Evolutionary conservation across 2,113 vertebrate species (phyloP).

Genomic region (Chrysochloris asiatica): DNA sequence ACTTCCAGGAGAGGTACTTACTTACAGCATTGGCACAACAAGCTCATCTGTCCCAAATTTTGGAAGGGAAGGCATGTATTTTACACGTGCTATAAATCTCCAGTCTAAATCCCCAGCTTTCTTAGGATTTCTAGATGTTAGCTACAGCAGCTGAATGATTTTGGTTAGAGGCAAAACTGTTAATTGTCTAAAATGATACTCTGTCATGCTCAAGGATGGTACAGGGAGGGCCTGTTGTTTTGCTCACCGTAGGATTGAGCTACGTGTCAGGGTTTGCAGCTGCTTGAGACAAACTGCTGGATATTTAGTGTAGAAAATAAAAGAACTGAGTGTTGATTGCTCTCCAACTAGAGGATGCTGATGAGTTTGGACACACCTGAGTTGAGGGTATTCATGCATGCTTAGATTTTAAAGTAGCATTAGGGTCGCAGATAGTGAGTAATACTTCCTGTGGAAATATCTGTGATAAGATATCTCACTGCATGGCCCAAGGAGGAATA

Average conservation of each 20-base stretch:
- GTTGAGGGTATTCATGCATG: neutral
- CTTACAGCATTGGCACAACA: neutral
- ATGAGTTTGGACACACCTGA: constrained; percentile 21
- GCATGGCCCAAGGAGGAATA: neutral
- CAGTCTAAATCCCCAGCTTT: neutral
- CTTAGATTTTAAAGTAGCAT: neutral
- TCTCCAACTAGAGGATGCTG: neutral
- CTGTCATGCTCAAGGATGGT: neutral
- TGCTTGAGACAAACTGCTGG: neutral
- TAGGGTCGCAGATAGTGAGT: neutral
- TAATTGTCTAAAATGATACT: constrained; percentile 27
- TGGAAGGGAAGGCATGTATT: neutral
- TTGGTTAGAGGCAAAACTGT: neutral
- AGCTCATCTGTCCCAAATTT: neutral
- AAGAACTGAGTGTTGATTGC: neutral
- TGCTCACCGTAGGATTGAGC: neutral
- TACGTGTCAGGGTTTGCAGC: constrained; percentile 29
- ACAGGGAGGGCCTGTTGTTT: neutral
- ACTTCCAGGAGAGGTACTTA: constrained; percentile 6
- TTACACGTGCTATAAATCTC: neutral
- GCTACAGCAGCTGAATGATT: constrained; percentile 27
- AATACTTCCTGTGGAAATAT: neutral
- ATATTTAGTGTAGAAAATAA: constrained; percentile 11
- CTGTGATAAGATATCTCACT: constrained; percentile 9
- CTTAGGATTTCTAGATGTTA: constrained; percentile 4